Evolutionary conservation across 2,113 vertebrate genomes (phyloP).

Genomic region (crab-eating macaque (Macaca fascicularis)): DNA sequence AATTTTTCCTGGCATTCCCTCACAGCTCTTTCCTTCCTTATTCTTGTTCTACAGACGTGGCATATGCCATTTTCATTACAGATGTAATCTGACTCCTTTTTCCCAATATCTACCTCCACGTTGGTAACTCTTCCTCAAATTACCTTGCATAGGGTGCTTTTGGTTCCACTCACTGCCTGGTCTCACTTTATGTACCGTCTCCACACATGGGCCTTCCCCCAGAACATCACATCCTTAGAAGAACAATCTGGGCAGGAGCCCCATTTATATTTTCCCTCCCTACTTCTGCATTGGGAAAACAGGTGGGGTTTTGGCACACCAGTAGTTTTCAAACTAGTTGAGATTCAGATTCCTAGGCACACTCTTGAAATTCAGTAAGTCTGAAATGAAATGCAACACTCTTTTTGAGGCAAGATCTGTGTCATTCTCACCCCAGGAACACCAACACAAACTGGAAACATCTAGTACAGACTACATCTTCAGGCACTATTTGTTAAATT

Average conservation of each 20-base stretch:
- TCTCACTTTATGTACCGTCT: not conserved
- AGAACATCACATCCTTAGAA: not conserved
- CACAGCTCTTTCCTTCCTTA: not conserved
- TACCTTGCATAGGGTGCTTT: not conserved
- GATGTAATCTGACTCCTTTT: not conserved
- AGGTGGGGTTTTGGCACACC: not conserved
- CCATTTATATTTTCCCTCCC: not conserved
- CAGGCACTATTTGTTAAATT: not conserved
- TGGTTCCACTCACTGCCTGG: not conserved
- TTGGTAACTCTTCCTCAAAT: not conserved
- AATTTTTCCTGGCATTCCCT: not conserved
- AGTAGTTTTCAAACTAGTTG: not conserved
- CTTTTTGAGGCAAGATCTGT: not conserved
- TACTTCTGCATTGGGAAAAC: not conserved
- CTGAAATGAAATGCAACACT: not conserved
- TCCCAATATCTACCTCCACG: not conserved
- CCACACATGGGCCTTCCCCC: not conserved
- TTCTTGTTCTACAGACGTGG: not conserved
- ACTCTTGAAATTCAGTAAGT: not conserved
- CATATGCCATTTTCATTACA: not conserved
- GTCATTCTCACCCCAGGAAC: not conserved
- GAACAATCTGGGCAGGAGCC: not conserved
- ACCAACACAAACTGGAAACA: not conserved
- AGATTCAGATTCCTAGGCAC: not conserved
- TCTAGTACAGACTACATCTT: not conserved